These are phyloP conservation scores for Petrosia ficiformis DNA, from an alignment of 37 sponge, comb jelly and placozoan genomes.

Conservation along the genomic window DNA sequence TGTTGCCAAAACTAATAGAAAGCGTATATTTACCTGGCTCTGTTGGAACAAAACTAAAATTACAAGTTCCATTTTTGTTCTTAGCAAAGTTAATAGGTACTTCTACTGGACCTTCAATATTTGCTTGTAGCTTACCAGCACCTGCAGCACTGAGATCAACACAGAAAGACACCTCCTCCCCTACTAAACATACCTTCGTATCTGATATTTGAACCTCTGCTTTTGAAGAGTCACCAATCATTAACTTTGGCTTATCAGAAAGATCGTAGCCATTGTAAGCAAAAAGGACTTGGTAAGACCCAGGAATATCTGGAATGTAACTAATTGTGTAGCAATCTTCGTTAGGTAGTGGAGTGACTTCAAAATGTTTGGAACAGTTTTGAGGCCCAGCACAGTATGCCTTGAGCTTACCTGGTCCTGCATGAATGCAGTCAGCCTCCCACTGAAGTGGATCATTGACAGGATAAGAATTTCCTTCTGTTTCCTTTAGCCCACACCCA, in stretches of 20 bases:
- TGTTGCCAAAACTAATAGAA: constrained; percentile 55
- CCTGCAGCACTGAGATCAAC: constrained; percentile 88
- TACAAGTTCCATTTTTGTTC: constrained; percentile 65
- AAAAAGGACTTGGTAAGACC: constrained; percentile 47
- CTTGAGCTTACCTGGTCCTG: constrained; percentile 74
- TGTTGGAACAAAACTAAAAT: constrained; percentile 54
- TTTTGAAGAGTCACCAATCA: constrained; percentile 62
- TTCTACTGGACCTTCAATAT: constrained; percentile 80
- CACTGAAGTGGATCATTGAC: constrained; percentile 48
- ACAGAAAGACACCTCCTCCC: constrained; percentile 69
- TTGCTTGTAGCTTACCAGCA: constrained; percentile 54
- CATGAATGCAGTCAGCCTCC: constrained; percentile 61
- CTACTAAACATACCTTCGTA: constrained; percentile 57
- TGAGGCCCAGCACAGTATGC: constrained; percentile 60
- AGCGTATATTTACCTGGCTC: constrained; percentile 75
- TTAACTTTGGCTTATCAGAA: constrained; percentile 5
- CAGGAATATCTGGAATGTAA: constrained; percentile 56
- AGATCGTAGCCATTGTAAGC: constrained; percentile 60
- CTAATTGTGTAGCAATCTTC: constrained; percentile 23
- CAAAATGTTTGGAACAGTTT: constrained; percentile 26
- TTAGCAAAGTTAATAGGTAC: constrained; percentile 42
- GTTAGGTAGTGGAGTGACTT: constrained; percentile 21
- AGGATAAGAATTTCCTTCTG: constrained; percentile 13
- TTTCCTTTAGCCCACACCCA: constrained; percentile 64
- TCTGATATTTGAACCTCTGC: constrained; percentile 83